Evolutionary conservation across 2,888 invertebrate species (phyloP), one percentile per base, ranked within the genome.

Genomic region (Drosophila cognata): DNA sequence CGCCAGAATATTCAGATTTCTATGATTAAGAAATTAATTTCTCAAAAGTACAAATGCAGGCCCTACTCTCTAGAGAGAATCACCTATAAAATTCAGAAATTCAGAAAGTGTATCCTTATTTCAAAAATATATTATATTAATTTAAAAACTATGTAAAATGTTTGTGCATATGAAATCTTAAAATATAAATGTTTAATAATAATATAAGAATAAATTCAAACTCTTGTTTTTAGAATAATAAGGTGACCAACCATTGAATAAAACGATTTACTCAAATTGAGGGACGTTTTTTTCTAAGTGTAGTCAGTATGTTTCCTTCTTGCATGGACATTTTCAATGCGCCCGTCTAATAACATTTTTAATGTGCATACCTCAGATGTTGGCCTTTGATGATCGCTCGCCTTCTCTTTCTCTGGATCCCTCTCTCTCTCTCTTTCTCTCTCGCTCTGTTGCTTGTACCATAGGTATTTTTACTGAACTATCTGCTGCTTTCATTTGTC

Each of bases 311-410:
- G n/a, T 65, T 55, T 67, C 25, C 63, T 62, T 62, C 33, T 21
- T 25, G 48, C 58, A 52, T 61, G 69, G 65, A 74, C 67, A 58
- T 59, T 66, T 63, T 71, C 68, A 77, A 71, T 77, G 68, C 41
- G 59, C 71, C 69, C 64, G 71, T 67, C 69, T 75, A 81, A 81
- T 79, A 57, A 55, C 36, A 70, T 70, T 77, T 86, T 79, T 81
- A 79, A 90, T 90, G 76, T 62, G 73, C 82, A 72, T 86, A 80
- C 82, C 88, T 84, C 74, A 70, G 67, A 65, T 80, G 67, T 74
- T 50, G 82, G 89, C 71, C 88, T 89, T 86, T 86, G 86, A 89
- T 88, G 89, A 71, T 81, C 66, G 35, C 10, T 69, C 29, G 57
- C 16, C 57, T 25, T 62, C 53, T 35, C 46, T 25, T 2, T 36